phyloP scores from a whole-genome alignment of 2,797 vertebrate genomes.

The Pseudochaenichthys georgianus region DNA sequence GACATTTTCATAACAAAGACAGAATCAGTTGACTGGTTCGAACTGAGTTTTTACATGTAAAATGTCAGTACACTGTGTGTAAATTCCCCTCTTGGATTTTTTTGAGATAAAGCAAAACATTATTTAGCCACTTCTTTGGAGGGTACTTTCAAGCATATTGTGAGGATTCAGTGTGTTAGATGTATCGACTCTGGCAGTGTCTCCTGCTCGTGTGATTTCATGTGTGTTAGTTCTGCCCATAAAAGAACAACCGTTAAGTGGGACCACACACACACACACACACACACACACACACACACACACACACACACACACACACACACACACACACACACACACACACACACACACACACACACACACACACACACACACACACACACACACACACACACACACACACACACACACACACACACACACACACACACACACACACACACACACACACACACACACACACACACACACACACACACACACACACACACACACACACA shows the following conservation, averaged over 20 bases:
- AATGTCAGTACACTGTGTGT: conserved; percentile 13
- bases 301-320: too few species aligned
- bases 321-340: too few species aligned
- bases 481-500: not conserved
- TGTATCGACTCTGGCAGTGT: conserved; percentile 6
- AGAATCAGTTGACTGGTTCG: conserved; percentile 1
- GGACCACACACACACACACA: conserved; percentile 39
- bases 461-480: too few species aligned
- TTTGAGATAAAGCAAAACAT: conserved; percentile 15
- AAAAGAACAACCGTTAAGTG: conserved; percentile 45
- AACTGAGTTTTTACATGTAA: not conserved
- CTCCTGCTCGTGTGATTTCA: conserved; percentile 5
- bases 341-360: too few species aligned
- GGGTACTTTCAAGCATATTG: not conserved
- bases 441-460: too few species aligned
- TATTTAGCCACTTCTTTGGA: not conserved
- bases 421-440: too few species aligned
- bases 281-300: too few species aligned
- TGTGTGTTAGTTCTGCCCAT: conserved; percentile 34
- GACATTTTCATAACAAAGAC: conserved; percentile 30
- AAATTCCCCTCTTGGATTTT: conserved; percentile 6
- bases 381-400: too few species aligned
- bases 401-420: too few species aligned
- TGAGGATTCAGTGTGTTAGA: conserved; percentile 9
- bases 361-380: too few species aligned